Evolutionary conservation across 2,113 vertebrate genomes (phyloP).

Genomic region (Brevimyrus niger): DNA sequence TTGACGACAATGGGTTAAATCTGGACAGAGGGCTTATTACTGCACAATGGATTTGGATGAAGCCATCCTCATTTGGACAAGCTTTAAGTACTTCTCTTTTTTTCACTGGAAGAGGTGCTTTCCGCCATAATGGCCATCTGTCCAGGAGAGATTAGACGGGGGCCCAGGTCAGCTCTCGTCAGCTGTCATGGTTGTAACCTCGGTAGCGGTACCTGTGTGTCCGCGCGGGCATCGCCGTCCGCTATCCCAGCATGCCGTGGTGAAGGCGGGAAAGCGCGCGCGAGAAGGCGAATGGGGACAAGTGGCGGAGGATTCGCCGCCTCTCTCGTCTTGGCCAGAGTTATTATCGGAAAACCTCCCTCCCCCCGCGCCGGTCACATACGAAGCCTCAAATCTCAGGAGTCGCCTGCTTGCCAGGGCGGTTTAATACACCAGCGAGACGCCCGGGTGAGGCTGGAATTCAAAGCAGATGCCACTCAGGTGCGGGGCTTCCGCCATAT

Average conservation of each 20-base stretch:
- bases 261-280: constrained; percentile 38
- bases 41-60: constrained; percentile 46
- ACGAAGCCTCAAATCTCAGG: constrained; percentile 61
- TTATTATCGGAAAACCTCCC: neutral
- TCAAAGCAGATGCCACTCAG: constrained; percentile 40
- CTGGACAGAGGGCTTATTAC: constrained; percentile 49
- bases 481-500: constrained; percentile 26
- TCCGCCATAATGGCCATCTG: constrained; percentile 99
- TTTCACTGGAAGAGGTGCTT: constrained; percentile 84
- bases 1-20: constrained; percentile 40
- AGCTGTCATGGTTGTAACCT: constrained; percentile 98
- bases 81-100: constrained; percentile 53
- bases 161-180: constrained; percentile 94
- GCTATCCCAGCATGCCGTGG: constrained; percentile 43
- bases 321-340: neutral
- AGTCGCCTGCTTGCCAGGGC: constrained; percentile 72
- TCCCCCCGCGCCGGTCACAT: neutral
- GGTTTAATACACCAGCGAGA: constrained; percentile 80
- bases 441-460: constrained; percentile 68
- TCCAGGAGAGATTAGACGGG: constrained; percentile 93
- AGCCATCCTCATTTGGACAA: constrained; percentile 61
- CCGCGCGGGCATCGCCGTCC: constrained; percentile 67
- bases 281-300: neutral
- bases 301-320: neutral
- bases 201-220: constrained; percentile 91